Percentiles rank a stretch among this genome's conserved stretches.
phyloP scores from a whole-genome alignment of 2,888 invertebrate species.

The Monochamus alternatus region DNA sequence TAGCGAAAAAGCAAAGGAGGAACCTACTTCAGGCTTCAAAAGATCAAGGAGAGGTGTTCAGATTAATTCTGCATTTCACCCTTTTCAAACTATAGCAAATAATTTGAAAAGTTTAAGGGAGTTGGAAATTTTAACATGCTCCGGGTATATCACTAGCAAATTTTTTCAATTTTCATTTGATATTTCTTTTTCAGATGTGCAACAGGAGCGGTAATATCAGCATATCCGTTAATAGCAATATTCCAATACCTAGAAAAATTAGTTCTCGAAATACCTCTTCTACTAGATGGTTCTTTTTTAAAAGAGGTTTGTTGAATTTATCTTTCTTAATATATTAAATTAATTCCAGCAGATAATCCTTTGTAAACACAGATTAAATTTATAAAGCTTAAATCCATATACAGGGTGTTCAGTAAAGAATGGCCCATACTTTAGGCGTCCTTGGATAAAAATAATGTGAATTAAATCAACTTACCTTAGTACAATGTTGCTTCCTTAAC shows the following conservation, averaged over 20 bases:
- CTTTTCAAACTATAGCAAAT: conserved; percentile 36
- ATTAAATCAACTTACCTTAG: no score
- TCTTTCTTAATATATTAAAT: not conserved
- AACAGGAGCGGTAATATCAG: conserved; percentile 28
- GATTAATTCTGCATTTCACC: conserved; percentile 30
- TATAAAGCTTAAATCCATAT: not conserved
- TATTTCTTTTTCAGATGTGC: conserved; percentile 33
- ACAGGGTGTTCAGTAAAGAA: not conserved
- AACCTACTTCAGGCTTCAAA: conserved; percentile 29
- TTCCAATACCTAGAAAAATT: conserved; percentile 39
- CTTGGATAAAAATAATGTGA: not conserved
- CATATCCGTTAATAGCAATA: conserved; percentile 31
- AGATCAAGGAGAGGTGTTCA: conserved; percentile 34
- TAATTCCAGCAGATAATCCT: not conserved
- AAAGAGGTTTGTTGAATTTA: conserved; percentile 28
- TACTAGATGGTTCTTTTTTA: conserved; percentile 40
- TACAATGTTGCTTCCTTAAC: no score
- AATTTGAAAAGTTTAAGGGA: conserved; percentile 39
- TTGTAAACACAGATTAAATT: no score
- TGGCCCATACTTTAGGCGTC: no score
- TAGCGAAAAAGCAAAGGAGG: not conserved
- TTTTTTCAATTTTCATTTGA: not conserved
- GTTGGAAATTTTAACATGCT: conserved; percentile 39
- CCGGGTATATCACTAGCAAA: conserved; percentile 16
- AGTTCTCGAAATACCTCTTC: conserved; percentile 36